Conservation (phyloP, 2,888 invertebrate species). For the Platycheirus albimanus region DNA sequence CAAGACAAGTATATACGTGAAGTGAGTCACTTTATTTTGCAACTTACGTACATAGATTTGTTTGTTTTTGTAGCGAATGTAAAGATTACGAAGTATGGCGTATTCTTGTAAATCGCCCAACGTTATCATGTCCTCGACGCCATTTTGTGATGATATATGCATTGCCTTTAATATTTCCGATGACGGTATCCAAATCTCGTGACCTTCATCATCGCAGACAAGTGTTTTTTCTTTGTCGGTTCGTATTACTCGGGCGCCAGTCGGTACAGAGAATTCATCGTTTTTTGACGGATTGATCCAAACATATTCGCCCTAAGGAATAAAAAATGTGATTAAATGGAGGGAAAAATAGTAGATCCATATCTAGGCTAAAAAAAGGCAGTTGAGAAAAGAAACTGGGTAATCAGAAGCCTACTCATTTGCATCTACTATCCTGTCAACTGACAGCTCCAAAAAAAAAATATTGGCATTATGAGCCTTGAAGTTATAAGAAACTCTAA, state of each 20-base stretch:
- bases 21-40: not conserved
- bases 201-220: slow-evolving; percentile 92
- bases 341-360: too few relatives aligned
- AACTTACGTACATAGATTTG: slow-evolving; percentile 86
- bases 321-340: not conserved
- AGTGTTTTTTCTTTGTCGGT: slow-evolving; percentile 90
- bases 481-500: too few relatives aligned
- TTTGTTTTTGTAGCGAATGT: slow-evolving; percentile 93
- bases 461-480: too few relatives aligned
- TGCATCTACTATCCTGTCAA: too few relatives aligned
- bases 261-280: slow-evolving; percentile 91
- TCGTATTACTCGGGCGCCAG: slow-evolving; percentile 92
- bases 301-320: slow-evolving; percentile 90
- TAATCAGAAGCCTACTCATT: too few relatives aligned
- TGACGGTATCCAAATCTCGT: slow-evolving; percentile 86
- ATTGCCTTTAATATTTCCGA: slow-evolving; percentile 87
- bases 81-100: slow-evolving; percentile 95
- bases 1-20: not conserved
- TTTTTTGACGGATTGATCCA: slow-evolving; percentile 92
- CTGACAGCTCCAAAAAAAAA: too few relatives aligned
- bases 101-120: slow-evolving; percentile 97
- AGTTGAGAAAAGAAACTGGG: too few relatives aligned
- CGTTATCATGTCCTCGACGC: slow-evolving; percentile 98
- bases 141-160: slow-evolving; percentile 90
- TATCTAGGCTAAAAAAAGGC: too few relatives aligned